Evolutionary conservation across 1,140 invertebrate species (phyloP).

Genomic region (Meloidogyne chitwoodi): DNA sequence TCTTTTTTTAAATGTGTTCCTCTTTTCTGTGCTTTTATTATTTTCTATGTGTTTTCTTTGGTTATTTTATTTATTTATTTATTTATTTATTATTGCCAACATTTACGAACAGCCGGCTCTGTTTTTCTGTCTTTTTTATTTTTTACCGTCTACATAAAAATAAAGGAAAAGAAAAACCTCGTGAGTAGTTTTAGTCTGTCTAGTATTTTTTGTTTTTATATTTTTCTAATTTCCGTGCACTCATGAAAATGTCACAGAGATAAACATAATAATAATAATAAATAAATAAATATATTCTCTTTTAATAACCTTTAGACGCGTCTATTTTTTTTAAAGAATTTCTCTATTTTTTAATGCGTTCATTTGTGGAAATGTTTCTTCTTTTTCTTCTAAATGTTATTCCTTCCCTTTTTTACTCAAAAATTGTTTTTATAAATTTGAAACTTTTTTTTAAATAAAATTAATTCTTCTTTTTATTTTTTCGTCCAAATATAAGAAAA

Average conservation of each 20-base stretch:
- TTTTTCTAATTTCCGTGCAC: neutral
- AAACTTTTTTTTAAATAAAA: too few species aligned
- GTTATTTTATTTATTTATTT: neutral
- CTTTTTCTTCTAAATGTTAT: neutral
- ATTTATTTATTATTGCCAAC: neutral
- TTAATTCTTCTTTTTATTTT: too few species aligned
- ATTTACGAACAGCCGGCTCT: neutral
- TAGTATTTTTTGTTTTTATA: neutral
- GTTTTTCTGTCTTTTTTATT: neutral
- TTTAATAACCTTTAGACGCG: too few species aligned
- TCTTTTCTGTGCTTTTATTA: neutral
- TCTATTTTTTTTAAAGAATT: neutral
- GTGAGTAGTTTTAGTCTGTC: neutral
- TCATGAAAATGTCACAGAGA: neutral
- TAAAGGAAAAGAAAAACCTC: neutral
- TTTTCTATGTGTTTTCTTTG: neutral
- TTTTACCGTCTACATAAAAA: neutral
- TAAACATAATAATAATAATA: neutral
- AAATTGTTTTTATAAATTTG: too few species aligned
- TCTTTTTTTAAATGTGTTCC: neutral
- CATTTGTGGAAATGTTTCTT: neutral
- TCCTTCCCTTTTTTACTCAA: neutral
- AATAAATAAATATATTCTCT: neutral
- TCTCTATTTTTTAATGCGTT: neutral
- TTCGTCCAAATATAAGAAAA: too few species aligned